A percentile compares a stretch with the other conserved stretches of the same genome.
phyloP scores from a whole-genome alignment of 2,797 vertebrate genomes.

The Eulemur mongoz region DNA sequence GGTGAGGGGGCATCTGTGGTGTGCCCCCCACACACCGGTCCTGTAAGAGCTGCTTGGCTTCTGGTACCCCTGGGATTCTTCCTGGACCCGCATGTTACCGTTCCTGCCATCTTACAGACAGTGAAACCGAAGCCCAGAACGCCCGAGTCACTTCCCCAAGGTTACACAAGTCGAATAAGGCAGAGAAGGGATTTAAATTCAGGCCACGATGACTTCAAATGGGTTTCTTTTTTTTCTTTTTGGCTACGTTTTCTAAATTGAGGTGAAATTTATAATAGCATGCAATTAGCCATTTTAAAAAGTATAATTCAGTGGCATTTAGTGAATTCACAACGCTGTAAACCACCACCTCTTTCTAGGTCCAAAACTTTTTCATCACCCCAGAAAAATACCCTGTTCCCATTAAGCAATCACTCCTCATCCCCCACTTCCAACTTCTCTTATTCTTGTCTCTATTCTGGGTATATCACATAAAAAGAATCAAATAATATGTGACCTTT shows the following conservation, averaged over 20 bases:
- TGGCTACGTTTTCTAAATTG: background rate
- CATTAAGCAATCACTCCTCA: background rate
- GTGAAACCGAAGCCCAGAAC: background rate
- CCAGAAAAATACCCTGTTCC: background rate
- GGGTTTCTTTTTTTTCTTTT: rapidly evolving
- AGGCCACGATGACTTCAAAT: background rate
- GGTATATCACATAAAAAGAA: background rate
- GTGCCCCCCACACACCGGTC: rapidly evolving
- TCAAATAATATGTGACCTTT: no score
- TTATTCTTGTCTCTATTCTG: background rate
- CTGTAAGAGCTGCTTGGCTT: background rate
- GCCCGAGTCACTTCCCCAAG: no score
- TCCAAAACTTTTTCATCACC: background rate
- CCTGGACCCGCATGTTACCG: rapidly evolving
- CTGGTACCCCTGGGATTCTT: background rate
- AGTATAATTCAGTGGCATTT: background rate
- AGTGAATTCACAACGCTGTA: background rate
- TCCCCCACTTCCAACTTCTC: no score
- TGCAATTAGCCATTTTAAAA: background rate
- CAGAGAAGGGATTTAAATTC: background rate
- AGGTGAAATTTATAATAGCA: background rate
- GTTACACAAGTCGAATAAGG: background rate
- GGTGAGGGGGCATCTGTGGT: rapidly evolving
- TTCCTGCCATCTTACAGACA: background rate
- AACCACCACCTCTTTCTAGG: background rate